Base-by-base conservation (phyloP, 2,797 vertebrate species). In the Danio aesculapii region DNA sequence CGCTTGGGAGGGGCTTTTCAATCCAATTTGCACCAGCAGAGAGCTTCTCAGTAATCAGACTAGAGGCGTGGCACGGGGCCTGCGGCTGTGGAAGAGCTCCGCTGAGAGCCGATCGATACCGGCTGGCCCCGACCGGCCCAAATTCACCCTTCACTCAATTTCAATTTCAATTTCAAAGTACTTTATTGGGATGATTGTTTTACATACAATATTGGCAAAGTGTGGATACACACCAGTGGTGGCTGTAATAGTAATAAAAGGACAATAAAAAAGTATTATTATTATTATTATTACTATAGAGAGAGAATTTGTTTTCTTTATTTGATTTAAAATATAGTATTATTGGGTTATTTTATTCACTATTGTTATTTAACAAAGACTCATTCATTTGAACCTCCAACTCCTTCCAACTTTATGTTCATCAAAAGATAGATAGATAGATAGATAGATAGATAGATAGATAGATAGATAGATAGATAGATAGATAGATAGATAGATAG, bases 51-150 rank as follows among this genome's bases (percentile, higher is more conserved):
- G 86, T 92, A 90, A 91, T 91, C 86, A 89, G 90, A 88, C 84
- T 83, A 81, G 87, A 88, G 86, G 86, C 85, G 88, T 89, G 87
- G 88, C 88, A 83, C 81, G 66, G 77, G 86, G 89, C 91, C 90
- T 75, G 73, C 41, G 90, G 91, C 90, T 84, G 86, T 85, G 84
- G 87, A 90, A 88, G 88, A 87, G 81, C 84, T 81, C 88, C 77
- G 83, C 85, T 82, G 86, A 89, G 86, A 86, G 83, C 55, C 46
- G 86, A 91, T 93, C 91, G 81, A 91, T 92, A 91, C 75, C 67
- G 85, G 84, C 83, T 83, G 83, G 77, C 61, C 83, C 71, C 49
- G 14, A 63, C 86, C 53, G 69, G 62, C 73, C 85, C 64, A 81
- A 57, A 68, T 70, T 82, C 77, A 58, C 72, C 67, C 55, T 76